These are phyloP conservation scores for Nycticryphes semicollaris DNA, from an alignment of 2,113 vertebrate genomes.

Conservation along the genomic window DNA sequence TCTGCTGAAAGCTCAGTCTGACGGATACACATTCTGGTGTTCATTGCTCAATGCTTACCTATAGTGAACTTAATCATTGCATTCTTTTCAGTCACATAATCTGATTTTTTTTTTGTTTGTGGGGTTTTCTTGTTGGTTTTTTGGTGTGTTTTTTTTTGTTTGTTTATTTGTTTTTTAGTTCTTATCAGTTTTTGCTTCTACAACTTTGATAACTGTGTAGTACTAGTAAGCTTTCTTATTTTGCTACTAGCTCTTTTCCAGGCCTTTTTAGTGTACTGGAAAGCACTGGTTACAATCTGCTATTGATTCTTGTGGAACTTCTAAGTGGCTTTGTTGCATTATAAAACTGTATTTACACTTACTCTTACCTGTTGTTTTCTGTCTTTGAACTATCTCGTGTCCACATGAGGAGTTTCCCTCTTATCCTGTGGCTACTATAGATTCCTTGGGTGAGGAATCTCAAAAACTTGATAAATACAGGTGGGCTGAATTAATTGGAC, in stretches of 20 bases:
- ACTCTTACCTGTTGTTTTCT: not conserved
- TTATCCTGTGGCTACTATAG: not conserved
- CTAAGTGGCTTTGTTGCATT: not conserved
- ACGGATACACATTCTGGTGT: rapidly evolving
- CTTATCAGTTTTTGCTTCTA: not conserved
- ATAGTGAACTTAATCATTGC: not conserved
- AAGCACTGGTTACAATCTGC: not conserved
- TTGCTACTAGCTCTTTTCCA: not conserved
- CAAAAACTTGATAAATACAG: not conserved
- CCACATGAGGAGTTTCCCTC: not conserved
- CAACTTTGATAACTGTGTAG: not conserved
- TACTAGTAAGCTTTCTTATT: not conserved
- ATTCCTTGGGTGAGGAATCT: not conserved
- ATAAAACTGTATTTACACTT: not conserved
- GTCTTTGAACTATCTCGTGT: not conserved
- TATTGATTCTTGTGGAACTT: not conserved
- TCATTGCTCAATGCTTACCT: not conserved
- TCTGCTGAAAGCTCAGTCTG: not conserved
- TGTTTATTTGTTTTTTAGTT: too few species aligned
- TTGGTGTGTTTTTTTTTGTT: too few species aligned
- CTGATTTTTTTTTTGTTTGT: too few species aligned
- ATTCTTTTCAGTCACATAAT: not conserved
- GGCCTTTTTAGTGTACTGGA: not conserved
- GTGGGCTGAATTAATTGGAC: not conserved
- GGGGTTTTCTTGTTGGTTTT: too few species aligned